Evolutionary conservation across 1,140 invertebrate species (phyloP), one percentile per base, ranked within the genome.

Genomic region (Helicoverpa armigera): DNA sequence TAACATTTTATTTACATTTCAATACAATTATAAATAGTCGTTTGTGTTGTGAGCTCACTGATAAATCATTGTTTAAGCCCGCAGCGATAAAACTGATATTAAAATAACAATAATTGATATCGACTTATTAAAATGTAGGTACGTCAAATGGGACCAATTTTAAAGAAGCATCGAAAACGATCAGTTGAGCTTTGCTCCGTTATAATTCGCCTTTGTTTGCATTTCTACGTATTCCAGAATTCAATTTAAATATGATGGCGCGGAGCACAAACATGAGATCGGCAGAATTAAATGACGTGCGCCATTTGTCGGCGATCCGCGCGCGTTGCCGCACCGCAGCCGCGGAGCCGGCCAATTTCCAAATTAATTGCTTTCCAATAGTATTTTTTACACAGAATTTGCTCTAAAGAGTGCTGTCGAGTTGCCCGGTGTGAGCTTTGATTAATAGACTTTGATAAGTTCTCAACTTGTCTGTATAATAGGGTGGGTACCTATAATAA

Each of bases 161-260:
- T 72, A 85, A 85, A 82, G 65, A 83, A 83, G 35, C 81, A 88
- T 88, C 89, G 83, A 86, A 87, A 58, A 73, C 54, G 80, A 79
- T 86, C 85, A 84, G 74, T 81, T 50, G 78, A 70, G 81, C 81
- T 77, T 84, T 82, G 80, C 53, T 61, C 83, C 67, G 85, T 91
- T 88, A 87, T 90, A 91, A 87, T 89, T 90, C 85, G 83, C 83
- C 82, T 87, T 87, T 92, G 90, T 93, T 91, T 92, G 88, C 84
- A 79, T 85, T 82, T 86, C 82, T 84, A 87, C 85, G 83, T 89
- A 89, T 87, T 88, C 86, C 83, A 82, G 92, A 93, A 92, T 94
- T 93, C 90, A 94, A 94, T 94, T 94, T 92, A 92, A 93, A 94
- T 93, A 92, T 92, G 89, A 92, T 89, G 91, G 88, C 84, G 86